phyloP scores from a whole-genome alignment of 1,140 invertebrate species.

The Bemisia tabaci region DNA sequence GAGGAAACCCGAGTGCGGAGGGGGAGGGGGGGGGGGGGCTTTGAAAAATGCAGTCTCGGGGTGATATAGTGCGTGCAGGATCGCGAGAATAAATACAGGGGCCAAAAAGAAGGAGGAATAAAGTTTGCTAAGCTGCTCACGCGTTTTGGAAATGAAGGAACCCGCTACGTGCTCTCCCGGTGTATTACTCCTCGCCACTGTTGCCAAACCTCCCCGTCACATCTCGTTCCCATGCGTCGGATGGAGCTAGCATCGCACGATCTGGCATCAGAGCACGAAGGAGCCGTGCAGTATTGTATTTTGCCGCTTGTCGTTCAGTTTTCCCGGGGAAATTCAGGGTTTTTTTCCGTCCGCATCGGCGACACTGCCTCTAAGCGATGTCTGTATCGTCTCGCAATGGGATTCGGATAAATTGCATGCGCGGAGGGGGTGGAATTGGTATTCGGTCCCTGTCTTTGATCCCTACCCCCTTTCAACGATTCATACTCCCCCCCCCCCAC shows the following conservation, averaged over 20 bases:
- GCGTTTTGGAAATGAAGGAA: not conserved
- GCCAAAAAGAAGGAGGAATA: not conserved
- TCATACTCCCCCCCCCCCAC: not conserved
- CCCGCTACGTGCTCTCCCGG: not conserved
- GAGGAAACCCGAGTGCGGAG: not conserved
- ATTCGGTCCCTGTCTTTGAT: not conserved
- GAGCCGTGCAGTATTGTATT: too few relatives aligned
- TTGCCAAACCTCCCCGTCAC: too few relatives aligned
- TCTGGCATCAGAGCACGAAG: too few relatives aligned
- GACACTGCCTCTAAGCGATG: too few relatives aligned
- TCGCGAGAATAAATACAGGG: not conserved
- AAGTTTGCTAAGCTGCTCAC: not conserved
- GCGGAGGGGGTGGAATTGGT: not conserved
- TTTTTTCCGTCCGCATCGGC: not conserved
- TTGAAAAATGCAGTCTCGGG: not conserved
- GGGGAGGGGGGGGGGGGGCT: not conserved
- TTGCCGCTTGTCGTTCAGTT: too few relatives aligned
- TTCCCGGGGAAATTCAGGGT: too few relatives aligned
- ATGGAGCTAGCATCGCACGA: too few relatives aligned
- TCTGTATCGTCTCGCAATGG: not conserved
- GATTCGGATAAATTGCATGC: not conserved
- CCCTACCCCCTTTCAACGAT: not conserved
- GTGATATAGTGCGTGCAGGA: not conserved
- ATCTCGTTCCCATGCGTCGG: too few relatives aligned
- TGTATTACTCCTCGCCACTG: not conserved